Evolutionary conservation across 2,113 vertebrate species (phyloP), one percentile per base, ranked within the genome.

Genomic region (Sinocyclocheilus anshuiensis): DNA sequence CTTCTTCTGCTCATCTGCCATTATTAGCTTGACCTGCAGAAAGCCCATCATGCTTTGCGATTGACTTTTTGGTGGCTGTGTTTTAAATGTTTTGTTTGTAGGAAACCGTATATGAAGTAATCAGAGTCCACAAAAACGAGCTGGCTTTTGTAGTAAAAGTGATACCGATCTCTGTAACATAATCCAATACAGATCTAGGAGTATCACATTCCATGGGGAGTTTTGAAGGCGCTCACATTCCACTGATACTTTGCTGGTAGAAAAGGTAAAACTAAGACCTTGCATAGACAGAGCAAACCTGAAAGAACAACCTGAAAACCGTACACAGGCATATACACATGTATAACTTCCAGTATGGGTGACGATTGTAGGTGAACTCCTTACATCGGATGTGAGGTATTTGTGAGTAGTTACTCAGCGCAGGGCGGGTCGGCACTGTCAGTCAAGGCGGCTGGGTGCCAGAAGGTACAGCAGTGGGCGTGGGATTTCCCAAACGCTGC

Each of bases 61-160:
- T 59, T 79, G 48, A 69, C 67, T 39, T 61, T 36, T 61, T 45
- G 67, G n/a, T 55, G 42, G 24, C 55, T 45, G 16, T 42, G 42
- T 75, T 81, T 36, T 26, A 22, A 45, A n/a, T 50, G 65, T 42
- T 86, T 71, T 48, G 57, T 36, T 53, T 12, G 24, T 63, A 45
- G 59, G 79, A 81, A 81, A 81, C 79, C 59, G 9, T 67, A 81
- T 81, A 81, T 29, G 79, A 81, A 65, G 78, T 65, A 42, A 77
- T 77, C 50, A 77, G 76, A 77, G 76, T 36, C 15, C 50, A 78
- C 50, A 77, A 77, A 77, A 77, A 77, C 26, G 6, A 20, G 4
- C 16, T 11, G n/a, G n/a, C 59, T 67, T 45, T 29, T 48, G 79
- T 65, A 81, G n/a, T 81, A 65, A 65, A 81, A 81, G 59, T 65